These are phyloP conservation scores for Lophochroa leadbeateri DNA, from an alignment of 2,113 vertebrate species.

Conservation along the genomic window DNA sequence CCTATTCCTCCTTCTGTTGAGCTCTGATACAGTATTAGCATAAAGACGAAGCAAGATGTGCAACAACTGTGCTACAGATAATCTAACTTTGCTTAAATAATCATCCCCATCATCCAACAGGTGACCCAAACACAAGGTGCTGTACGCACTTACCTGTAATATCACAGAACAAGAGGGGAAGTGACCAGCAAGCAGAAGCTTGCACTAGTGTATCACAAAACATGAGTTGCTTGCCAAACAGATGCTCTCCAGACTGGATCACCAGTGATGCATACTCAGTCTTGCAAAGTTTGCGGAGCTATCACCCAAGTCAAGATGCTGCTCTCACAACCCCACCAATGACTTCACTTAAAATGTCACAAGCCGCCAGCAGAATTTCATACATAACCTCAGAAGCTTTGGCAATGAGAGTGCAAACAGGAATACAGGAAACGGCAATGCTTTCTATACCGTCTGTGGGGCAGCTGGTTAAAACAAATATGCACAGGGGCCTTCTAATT, in stretches of 20 bases:
- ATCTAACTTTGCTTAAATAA: not conserved
- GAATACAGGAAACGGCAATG: not conserved
- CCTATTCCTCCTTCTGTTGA: not conserved
- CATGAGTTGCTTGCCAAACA: not conserved
- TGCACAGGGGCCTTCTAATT: not conserved
- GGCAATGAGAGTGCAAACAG: not conserved
- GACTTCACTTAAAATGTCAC: not conserved
- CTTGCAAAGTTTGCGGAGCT: not conserved
- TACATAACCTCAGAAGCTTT: not conserved
- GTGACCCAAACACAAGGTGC: not conserved
- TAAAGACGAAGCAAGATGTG: not conserved
- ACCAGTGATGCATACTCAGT: rapidly evolving
- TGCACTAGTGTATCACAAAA: not conserved
- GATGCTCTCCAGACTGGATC: not conserved
- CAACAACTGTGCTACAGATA: not conserved
- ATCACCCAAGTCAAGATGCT: not conserved
- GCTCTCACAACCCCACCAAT: not conserved
- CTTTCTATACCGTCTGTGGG: not conserved
- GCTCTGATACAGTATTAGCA: not conserved
- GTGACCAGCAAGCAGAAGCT: not conserved
- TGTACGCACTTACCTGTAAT: not conserved
- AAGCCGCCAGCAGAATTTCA: not conserved
- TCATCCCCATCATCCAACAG: not conserved
- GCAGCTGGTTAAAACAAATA: not conserved
- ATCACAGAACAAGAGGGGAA: not conserved